phyloP scores from a whole-genome alignment of 2,797 vertebrate species.

The Gymnoscopelus microlampas region DNA sequence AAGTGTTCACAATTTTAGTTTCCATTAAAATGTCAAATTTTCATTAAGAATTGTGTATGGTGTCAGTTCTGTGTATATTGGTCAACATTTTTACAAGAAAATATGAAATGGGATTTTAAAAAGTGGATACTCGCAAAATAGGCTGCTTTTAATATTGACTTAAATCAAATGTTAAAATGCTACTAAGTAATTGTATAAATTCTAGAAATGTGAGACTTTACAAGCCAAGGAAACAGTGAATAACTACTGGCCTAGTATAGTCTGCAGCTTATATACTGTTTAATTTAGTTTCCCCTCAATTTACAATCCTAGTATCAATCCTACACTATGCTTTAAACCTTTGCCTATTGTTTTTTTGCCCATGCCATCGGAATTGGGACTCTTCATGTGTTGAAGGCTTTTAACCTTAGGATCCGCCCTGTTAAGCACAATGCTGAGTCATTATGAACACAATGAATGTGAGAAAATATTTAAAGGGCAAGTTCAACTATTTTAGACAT shows the following conservation, averaged over 20 bases:
- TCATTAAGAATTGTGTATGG: constrained; percentile 53
- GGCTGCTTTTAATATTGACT: constrained; percentile 16
- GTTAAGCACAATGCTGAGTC: constrained; percentile 20
- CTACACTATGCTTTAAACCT: too few relatives aligned
- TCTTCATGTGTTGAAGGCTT: too few relatives aligned
- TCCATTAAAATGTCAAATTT: constrained; percentile 83
- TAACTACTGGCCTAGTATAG: too few relatives aligned
- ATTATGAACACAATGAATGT: constrained; percentile 70
- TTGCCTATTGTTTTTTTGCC: too few relatives aligned
- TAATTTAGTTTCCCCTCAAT: too few relatives aligned
- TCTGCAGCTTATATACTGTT: too few relatives aligned
- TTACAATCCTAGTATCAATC: too few relatives aligned
- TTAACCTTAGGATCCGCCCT: too few relatives aligned
- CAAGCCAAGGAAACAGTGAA: too few relatives aligned
- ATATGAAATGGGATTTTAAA: background rate
- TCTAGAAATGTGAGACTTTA: too few relatives aligned
- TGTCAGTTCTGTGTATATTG: constrained; percentile 24
- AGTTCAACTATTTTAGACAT: too few relatives aligned
- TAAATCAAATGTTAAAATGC: constrained; percentile 52
- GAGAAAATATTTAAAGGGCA: constrained; percentile 29
- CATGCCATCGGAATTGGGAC: too few relatives aligned
- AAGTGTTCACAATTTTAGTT: constrained; percentile 81
- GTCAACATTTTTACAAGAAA: constrained; percentile 1
- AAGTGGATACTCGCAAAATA: background rate
- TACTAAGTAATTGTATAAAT: constrained; percentile 50